Conservation (phyloP, 2,113 vertebrate species). For the Lepus timidus region DNA sequence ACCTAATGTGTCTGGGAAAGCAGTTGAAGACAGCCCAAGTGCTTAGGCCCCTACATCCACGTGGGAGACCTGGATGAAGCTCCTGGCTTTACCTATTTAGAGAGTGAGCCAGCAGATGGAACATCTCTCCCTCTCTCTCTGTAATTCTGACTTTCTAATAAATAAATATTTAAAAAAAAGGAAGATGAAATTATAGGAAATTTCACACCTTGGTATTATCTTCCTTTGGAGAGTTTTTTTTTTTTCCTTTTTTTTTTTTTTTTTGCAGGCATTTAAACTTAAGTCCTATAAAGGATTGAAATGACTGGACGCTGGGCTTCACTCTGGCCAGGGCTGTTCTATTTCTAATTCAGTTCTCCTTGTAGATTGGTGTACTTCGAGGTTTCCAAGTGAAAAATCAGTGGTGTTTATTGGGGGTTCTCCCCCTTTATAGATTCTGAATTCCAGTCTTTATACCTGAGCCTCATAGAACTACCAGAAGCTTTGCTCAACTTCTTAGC, state of each 20-base stretch:
- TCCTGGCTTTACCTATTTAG: too few species aligned
- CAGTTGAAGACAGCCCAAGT: too few species aligned
- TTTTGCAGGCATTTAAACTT: slow-evolving; percentile 6
- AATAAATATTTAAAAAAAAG: too few species aligned
- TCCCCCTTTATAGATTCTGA: background rate
- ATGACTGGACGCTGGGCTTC: background rate
- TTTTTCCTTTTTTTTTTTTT: background rate
- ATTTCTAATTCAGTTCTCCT: background rate
- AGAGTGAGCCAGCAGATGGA: too few species aligned
- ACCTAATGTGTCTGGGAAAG: too few species aligned
- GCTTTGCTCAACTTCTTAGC: background rate
- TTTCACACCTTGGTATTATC: background rate
- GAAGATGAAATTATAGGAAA: background rate
- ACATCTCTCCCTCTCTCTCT: too few species aligned
- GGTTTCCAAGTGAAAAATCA: background rate
- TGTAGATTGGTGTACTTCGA: background rate
- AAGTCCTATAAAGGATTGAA: background rate
- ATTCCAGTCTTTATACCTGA: slow-evolving; percentile 2
- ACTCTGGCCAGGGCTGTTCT: background rate
- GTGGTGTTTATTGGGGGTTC: background rate
- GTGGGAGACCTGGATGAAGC: too few species aligned
- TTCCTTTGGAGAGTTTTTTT: slow-evolving; percentile 15
- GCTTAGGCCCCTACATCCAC: too few species aligned
- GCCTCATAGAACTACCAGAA: background rate
- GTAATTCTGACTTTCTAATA: too few species aligned